Evolutionary conservation across 2,888 invertebrate genomes (phyloP).

Genomic region (Meganola albula): DNA sequence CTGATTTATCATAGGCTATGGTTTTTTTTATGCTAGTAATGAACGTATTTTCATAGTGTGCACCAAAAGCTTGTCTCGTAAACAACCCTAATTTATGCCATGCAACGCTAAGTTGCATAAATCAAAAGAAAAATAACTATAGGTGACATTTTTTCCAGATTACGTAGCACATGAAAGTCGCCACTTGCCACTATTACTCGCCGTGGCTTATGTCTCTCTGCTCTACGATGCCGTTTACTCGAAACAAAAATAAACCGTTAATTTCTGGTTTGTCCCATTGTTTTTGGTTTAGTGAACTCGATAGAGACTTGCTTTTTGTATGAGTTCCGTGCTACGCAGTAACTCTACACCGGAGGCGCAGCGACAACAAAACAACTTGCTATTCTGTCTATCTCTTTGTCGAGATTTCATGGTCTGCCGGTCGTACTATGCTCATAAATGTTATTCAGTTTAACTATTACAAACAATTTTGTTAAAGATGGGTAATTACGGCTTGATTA

Average conservation of each 20-base stretch:
- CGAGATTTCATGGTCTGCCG: constrained; percentile 50
- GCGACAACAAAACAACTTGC: constrained; percentile 38
- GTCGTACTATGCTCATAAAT: constrained; percentile 27
- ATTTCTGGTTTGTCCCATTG: constrained; percentile 40
- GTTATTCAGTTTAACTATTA: constrained; percentile 17
- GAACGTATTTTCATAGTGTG: no score
- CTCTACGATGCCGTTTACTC: constrained; percentile 18
- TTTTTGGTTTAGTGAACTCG: constrained; percentile 51
- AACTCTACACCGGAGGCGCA: constrained; percentile 39
- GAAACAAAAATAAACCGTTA: constrained; percentile 34
- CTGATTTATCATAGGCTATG: no score
- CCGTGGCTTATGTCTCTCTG: no score
- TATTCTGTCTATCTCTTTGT: constrained; percentile 39
- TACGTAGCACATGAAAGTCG: no score
- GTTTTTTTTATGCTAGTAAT: no score
- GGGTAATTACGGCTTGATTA: constrained; percentile 8
- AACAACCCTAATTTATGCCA: no score
- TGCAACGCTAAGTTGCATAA: no score
- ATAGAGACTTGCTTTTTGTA: constrained; percentile 33
- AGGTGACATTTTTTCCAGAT: no score
- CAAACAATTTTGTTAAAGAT: constrained; percentile 5
- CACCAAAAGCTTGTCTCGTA: no score
- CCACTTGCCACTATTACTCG: no score
- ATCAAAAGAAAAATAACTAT: no score
- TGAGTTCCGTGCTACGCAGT: constrained; percentile 38